These are phyloP conservation scores for Alligator mississippiensis DNA, from an alignment of 2,113 vertebrate species.

Conservation along the genomic window DNA sequence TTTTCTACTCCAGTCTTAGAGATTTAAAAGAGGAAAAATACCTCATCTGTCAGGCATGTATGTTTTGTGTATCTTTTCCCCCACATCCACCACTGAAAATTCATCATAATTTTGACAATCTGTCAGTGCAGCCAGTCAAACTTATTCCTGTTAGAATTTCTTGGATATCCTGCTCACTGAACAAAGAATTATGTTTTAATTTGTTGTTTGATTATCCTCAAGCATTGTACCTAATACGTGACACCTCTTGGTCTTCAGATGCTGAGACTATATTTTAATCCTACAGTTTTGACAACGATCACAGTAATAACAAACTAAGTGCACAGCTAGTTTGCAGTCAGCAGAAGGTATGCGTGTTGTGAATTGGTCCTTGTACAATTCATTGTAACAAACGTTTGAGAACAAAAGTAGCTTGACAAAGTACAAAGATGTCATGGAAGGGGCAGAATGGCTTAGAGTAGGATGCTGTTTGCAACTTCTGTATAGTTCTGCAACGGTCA, in stretches of 20 bases:
- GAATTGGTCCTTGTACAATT: rapidly evolving
- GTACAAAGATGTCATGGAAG: not conserved
- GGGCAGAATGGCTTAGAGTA: not conserved
- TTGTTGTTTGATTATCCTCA: not conserved
- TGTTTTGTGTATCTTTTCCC: not conserved
- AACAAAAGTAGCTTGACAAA: not conserved
- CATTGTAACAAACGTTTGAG: not conserved
- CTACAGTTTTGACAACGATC: not conserved
- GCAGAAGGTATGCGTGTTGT: not conserved
- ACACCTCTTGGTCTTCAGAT: not conserved
- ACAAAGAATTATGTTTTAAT: not conserved
- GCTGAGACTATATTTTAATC: not conserved
- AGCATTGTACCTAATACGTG: not conserved
- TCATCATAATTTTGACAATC: not conserved
- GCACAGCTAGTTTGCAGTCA: not conserved
- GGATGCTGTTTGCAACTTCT: not conserved
- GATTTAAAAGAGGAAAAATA: not conserved
- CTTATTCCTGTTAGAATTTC: conserved; percentile 6
- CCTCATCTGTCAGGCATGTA: not conserved
- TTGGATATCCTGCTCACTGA: not conserved
- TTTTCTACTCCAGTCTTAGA: not conserved
- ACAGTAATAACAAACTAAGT: rapidly evolving
- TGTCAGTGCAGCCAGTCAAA: conserved; percentile 15
- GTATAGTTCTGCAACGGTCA: not conserved
- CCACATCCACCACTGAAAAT: not conserved